These are phyloP conservation scores for Teleogryllus occipitalis DNA, from an alignment of 1,140 invertebrate species.

Conservation along the genomic window DNA sequence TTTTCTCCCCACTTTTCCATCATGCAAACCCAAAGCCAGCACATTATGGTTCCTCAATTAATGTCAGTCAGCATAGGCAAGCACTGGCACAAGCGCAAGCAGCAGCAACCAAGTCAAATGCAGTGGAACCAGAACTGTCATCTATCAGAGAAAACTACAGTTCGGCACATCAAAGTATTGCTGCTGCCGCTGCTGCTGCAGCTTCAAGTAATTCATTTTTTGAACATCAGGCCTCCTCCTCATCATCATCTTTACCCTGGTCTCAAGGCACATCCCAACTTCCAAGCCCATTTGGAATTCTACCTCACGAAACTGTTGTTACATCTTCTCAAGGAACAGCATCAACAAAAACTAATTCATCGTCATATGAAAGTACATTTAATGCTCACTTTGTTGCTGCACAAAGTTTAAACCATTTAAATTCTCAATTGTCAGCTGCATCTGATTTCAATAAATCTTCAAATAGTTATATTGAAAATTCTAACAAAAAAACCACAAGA, in stretches of 20 bases:
- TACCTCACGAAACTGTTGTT: conserved; percentile 67
- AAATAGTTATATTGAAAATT: conserved; percentile 8
- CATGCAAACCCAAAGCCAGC: conserved; percentile 55
- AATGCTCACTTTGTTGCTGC: conserved; percentile 52
- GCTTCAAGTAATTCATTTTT: conserved; percentile 13
- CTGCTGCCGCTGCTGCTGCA: conserved; percentile 17
- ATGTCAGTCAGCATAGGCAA: conserved; percentile 37
- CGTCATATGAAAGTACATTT: conserved; percentile 44
- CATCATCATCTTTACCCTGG: conserved; percentile 42
- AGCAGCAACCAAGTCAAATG: conserved; percentile 38
- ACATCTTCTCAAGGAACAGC: conserved; percentile 53
- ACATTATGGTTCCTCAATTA: conserved; percentile 39
- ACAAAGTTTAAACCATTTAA: conserved; percentile 51
- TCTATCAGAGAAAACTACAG: conserved; percentile 48
- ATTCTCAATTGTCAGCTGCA: conserved; percentile 45
- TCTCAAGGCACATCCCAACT: conserved; percentile 53
- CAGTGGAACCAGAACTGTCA: conserved; percentile 47
- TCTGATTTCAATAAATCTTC: conserved; percentile 29
- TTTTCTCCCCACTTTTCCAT: conserved; percentile 63
- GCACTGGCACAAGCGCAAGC: conserved; percentile 18
- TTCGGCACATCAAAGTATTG: conserved; percentile 34
- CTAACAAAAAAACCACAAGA: conserved; percentile 12
- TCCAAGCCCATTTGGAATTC: conserved; percentile 63
- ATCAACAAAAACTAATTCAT: conserved; percentile 32
- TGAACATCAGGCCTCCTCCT: conserved; percentile 43